phyloP scores from a whole-genome alignment of 1,140 invertebrate species.

The Temnothorax longispinosus region DNA sequence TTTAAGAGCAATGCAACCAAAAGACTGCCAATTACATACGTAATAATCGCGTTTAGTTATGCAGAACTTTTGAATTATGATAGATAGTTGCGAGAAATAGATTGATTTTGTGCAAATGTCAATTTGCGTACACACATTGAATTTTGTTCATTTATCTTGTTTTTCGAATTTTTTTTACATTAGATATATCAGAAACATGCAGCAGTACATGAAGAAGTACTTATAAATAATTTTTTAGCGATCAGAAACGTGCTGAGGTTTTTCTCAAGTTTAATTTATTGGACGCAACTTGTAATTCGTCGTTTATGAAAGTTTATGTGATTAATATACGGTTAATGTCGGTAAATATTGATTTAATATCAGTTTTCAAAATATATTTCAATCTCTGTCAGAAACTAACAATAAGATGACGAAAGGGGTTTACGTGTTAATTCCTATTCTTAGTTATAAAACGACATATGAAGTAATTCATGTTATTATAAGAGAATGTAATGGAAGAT shows the following conservation, averaged over 20 bases:
- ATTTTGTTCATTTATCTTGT: neutral
- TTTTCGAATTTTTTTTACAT: neutral
- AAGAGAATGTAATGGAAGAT: neutral
- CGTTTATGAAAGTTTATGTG: neutral
- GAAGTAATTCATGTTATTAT: neutral
- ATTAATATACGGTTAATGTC: neutral
- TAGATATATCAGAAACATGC: neutral
- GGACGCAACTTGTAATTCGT: neutral
- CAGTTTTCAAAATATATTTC: neutral
- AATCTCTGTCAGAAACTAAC: neutral
- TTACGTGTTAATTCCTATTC: neutral
- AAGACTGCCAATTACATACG: neutral
- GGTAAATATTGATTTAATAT: slow-evolving; percentile 10
- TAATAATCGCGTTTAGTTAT: neutral
- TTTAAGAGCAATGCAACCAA: slow-evolving; percentile 22
- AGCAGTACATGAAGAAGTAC: slow-evolving; percentile 4
- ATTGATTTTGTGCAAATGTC: neutral
- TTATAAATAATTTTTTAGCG: slow-evolving; percentile 6
- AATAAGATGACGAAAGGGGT: neutral
- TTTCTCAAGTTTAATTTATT: slow-evolving; percentile 17
- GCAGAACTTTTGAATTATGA: slow-evolving; percentile 8
- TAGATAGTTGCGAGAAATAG: slow-evolving; percentile 25
- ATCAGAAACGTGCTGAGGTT: slow-evolving; percentile 6
- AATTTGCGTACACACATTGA: neutral
- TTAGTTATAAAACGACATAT: neutral